Percentiles rank a stretch among this genome's conserved stretches.
phyloP scores from a whole-genome alignment of 2,797 vertebrate species.

The Enteromius fasciolatus region DNA sequence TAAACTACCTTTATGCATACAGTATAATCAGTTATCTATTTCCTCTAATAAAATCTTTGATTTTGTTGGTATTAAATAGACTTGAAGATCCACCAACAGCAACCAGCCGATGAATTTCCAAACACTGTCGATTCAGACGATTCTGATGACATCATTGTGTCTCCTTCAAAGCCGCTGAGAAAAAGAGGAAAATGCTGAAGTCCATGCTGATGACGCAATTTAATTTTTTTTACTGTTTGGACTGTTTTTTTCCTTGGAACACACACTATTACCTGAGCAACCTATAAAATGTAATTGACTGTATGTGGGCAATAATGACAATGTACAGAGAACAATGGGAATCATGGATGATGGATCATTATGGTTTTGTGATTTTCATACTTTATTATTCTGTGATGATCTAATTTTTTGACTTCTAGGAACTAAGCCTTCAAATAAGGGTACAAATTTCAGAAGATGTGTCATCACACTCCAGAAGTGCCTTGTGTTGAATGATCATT shows the following conservation, averaged over 20 bases:
- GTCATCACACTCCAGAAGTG: conserved; percentile 33
- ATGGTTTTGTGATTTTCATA: neutral
- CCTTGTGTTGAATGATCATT: conserved; percentile 11
- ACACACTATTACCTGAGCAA: neutral
- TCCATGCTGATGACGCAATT: neutral
- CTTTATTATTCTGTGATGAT: neutral
- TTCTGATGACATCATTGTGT: conserved; percentile 85
- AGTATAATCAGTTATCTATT: neutral
- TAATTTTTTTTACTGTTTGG: neutral
- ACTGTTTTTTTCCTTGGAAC: neutral
- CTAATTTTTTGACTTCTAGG: neutral
- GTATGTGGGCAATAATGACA: conserved; percentile 12
- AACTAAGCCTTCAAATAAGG: neutral
- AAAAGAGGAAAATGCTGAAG: conserved; percentile 64
- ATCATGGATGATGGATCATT: neutral
- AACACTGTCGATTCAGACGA: conserved; percentile 79
- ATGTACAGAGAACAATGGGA: neutral
- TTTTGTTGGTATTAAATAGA: conserved; percentile 5
- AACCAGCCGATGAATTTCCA: neutral
- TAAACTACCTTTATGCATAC: neutral
- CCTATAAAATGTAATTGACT: neutral
- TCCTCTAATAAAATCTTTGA: neutral
- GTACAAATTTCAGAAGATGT: neutral
- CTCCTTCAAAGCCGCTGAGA: conserved; percentile 74
- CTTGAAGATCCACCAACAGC: neutral